Conservation (phyloP, 2,888 invertebrate species). For the Himalopsyche japonica region DNA sequence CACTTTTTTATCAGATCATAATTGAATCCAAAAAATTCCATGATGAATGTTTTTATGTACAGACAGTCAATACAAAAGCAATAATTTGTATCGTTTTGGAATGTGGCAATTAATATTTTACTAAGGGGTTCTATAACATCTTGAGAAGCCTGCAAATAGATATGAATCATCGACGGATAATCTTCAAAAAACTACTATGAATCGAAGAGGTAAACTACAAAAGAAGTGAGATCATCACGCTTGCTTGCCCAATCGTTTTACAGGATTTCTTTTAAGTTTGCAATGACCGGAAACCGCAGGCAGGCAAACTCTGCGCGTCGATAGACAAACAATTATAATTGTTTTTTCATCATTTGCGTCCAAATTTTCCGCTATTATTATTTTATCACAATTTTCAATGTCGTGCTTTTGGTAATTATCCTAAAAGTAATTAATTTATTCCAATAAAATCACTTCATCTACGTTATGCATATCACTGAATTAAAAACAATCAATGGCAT, state of each 20-base stretch:
- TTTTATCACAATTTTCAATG: not conserved
- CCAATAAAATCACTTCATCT: too few species aligned
- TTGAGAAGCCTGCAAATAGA: too few species aligned
- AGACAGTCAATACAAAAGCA: too few species aligned
- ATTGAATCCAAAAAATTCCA: too few species aligned
- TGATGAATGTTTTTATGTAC: too few species aligned
- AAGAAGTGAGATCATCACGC: constrained; percentile 18
- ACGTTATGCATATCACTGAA: too few species aligned
- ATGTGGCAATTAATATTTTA: too few species aligned
- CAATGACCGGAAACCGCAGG: constrained; percentile 2
- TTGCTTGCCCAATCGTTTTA: constrained; percentile 7
- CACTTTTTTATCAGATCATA: too few species aligned
- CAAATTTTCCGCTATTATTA: not conserved
- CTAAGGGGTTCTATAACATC: too few species aligned
- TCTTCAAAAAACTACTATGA: not conserved
- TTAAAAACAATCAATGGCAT: too few species aligned
- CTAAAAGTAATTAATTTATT: too few species aligned
- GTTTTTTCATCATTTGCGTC: not conserved
- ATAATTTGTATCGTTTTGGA: too few species aligned
- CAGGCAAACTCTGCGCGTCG: not conserved
- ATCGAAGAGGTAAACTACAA: not conserved
- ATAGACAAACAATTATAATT: not conserved
- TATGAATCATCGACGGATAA: not conserved
- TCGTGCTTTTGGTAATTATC: not conserved
- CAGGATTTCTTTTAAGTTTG: constrained; percentile 8